phyloP scores from a whole-genome alignment of 2,113 vertebrate genomes.

The Caretta caretta region DNA sequence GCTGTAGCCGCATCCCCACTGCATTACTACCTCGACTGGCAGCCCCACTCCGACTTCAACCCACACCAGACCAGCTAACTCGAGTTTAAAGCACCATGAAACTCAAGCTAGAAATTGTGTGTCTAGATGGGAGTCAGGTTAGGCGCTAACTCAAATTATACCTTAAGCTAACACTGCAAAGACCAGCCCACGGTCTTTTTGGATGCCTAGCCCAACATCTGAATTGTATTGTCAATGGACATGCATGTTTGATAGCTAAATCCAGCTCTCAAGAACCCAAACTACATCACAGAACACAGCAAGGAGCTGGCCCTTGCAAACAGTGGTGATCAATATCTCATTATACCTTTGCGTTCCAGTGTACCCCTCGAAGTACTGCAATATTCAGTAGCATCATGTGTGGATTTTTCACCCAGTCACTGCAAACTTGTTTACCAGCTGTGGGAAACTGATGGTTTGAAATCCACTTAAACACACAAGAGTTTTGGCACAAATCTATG shows the following conservation, averaged over 20 bases:
- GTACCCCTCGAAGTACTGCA: background rate
- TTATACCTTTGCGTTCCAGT: background rate
- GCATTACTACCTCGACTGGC: background rate
- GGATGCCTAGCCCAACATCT: background rate
- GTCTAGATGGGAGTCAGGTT: background rate
- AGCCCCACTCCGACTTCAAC: background rate
- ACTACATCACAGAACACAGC: background rate
- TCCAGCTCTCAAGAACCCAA: background rate
- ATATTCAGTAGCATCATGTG: background rate
- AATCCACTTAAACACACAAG: background rate
- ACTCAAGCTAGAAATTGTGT: background rate
- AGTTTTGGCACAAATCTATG: background rate
- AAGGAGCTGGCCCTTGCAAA: background rate
- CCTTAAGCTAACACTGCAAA: background rate
- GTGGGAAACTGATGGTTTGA: background rate
- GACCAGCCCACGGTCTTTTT: background rate
- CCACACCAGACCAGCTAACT: accelerated
- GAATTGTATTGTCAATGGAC: background rate
- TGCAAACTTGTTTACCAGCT: background rate
- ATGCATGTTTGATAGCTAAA: background rate
- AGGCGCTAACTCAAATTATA: background rate
- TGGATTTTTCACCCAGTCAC: background rate
- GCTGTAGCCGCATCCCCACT: background rate
- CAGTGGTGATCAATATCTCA: background rate
- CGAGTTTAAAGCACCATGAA: background rate